Base-by-base conservation (phyloP, 2,113 vertebrate species). In the Melanerpes formicivorus region DNA sequence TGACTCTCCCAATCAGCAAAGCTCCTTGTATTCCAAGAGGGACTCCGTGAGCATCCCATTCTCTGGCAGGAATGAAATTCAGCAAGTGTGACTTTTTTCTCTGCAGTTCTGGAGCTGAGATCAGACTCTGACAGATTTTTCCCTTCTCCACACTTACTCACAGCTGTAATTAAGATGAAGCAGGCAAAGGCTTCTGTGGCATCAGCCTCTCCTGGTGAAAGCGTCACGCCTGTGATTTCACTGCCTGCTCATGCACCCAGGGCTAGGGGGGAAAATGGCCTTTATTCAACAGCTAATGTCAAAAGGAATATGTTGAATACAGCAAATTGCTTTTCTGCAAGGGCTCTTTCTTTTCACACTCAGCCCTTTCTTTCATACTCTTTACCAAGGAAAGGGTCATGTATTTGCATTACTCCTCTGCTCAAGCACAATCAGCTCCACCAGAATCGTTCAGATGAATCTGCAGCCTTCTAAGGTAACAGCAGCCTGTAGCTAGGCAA, bases 401-500 rank as follows among this genome's bases (percentile, higher is more conserved):
- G 44, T 75, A 80, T 94, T 91, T 90, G 73, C 90, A 79, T 91
- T 85, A 77, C 56, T 89, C 73, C 46, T 73, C 91, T 93, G 52
- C 88, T 85, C 15, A 11, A 74, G 73, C 84, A 91, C 84, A 83
- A 83, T 52, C 84, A 69, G 69, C 84, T 62, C 48, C 40, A 62
- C 56, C 76, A 79, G 55, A 84, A 91, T 77, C 30, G 44, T 82
- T 94, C 87, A 89, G 54, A 90, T 77, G 79, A 86, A 69, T 93
- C 85, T 91, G 69, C 80, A 93, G 90, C 95, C 95, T 95, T 96
- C 96, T 96, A 96, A 95, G 96, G 96, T 86, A 96, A 93, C 87
- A 95, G 93, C 87, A 89, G 85, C 77, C 34, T 3, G 96, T 96
- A 93, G 73, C 96, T 93, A 96, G 91, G 96, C 95, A 96, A 96